Conservation (phyloP, 1,140 invertebrate genomes). For the Drosophila prosaltans region DNA sequence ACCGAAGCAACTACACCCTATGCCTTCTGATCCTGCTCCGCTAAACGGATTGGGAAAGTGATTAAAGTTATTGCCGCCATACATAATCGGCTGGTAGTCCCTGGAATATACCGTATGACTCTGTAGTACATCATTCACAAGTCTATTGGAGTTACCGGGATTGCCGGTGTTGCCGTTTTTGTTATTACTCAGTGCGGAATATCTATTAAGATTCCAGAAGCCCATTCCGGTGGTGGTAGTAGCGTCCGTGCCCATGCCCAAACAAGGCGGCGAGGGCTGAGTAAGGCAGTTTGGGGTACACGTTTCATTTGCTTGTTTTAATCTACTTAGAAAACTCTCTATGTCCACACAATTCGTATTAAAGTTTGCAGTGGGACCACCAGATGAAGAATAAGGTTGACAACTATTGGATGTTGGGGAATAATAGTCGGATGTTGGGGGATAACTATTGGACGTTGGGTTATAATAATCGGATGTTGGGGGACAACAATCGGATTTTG, state of each 20-base stretch:
- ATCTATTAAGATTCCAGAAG: neutral
- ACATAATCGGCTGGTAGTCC: constrained; percentile 35
- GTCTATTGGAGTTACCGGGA: neutral
- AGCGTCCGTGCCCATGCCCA: neutral
- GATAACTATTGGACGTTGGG: neutral
- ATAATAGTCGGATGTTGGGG: neutral
- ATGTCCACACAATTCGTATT: constrained; percentile 27
- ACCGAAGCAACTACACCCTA: neutral
- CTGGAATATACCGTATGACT: constrained; percentile 35
- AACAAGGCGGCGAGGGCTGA: constrained; percentile 3
- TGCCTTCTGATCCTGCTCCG: neutral
- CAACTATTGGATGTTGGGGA: neutral
- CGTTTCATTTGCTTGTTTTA: neutral
- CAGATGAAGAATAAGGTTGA: neutral
- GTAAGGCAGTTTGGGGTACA: constrained; percentile 10
- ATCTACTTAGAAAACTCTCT: constrained; percentile 14
- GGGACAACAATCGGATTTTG: neutral
- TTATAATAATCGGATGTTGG: neutral
- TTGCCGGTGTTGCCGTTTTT: neutral
- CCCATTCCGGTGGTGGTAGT: neutral
- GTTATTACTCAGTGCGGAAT: neutral
- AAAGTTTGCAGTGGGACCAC: neutral
- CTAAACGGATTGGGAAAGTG: constrained; percentile 20
- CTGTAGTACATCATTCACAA: constrained; percentile 31
- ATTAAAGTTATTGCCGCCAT: constrained; percentile 20